Evolutionary conservation across 2,797 vertebrate genomes (phyloP), one percentile per base, ranked within the genome.

Genomic region (Gymnothorax reevesii): DNA sequence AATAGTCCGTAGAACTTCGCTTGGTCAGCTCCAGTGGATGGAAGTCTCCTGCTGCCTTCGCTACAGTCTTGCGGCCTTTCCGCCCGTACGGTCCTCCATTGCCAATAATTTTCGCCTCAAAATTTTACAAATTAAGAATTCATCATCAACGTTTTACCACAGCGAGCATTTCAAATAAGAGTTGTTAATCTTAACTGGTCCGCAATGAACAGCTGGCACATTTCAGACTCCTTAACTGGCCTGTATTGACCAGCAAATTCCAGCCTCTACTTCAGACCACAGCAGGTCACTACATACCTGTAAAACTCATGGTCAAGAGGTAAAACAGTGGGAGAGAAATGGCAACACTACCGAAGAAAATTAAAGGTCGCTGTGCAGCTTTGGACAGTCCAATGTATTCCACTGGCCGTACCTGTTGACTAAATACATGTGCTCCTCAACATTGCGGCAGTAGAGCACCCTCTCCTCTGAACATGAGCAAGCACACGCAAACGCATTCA

Each of bases 121-220:
- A 77, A 55, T 52, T 77, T 52, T 20, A 42, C 73, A 77, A 49
- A 77, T 77, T 80, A 55, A 42, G 33, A 42, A 42, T 42, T 42
- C 33, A 17, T 80, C 55, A 49, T 80, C 77, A 22, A 55, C 52
- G 77, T 55, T 55, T 80, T 3, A 49, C 54, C 52, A 80, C 2
- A 22, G n/a, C 55, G 52, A 22, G 22, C 25, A 8, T 55, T 55
- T 54, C 55, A 20, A 80, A n/a, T 80, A 80, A 54, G 77, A 22
- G 17, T 77, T 77, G 73, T 77, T 80, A n/a, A 80, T 55, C 49
- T 55, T 80, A 80, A 80, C 22, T 79, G 42, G 33, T 42, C 33
- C 33, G 33, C 2, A 42, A 1, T 42, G 33, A 1, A 42, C 33
- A 42, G 33, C 33, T 42, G 33, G 33, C 33, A 42, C 2, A 42